Percentiles rank a stretch among this genome's conserved stretches.
These are phyloP conservation scores for Cossypha heuglini DNA, from an alignment of 2,797 vertebrate species.

Conservation along the genomic window DNA sequence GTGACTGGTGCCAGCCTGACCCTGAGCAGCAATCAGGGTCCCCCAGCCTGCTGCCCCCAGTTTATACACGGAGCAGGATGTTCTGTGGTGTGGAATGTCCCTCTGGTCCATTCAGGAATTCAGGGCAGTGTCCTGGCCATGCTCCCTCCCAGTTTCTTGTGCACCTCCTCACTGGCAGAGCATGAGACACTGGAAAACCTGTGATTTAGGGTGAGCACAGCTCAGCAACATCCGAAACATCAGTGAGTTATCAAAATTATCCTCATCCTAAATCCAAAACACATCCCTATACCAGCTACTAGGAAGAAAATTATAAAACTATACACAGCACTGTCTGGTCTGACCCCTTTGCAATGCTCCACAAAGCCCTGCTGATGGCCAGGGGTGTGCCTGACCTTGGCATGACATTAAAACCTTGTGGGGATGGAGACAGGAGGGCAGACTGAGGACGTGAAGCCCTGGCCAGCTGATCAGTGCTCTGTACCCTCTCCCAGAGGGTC, in stretches of 20 bases:
- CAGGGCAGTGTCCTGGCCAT: background rate
- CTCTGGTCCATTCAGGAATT: background rate
- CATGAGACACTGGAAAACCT: rapidly evolving
- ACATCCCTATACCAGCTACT: background rate
- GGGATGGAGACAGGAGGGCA: background rate
- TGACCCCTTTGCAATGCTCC: background rate
- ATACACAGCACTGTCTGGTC: rapidly evolving
- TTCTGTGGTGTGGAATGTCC: background rate
- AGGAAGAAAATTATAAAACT: background rate
- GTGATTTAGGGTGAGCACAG: background rate
- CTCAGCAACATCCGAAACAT: background rate
- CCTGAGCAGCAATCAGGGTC: background rate
- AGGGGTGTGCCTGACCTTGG: background rate
- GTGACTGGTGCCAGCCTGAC: background rate
- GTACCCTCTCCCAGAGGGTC: background rate
- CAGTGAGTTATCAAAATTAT: background rate
- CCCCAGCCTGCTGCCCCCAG: background rate
- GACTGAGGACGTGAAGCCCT: background rate
- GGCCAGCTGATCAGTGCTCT: background rate
- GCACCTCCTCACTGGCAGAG: background rate
- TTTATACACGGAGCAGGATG: background rate
- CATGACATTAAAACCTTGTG: background rate
- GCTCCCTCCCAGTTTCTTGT: background rate
- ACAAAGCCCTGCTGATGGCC: background rate
- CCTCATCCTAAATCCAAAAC: background rate